Evolutionary conservation across 1,140 invertebrate species (phyloP), one percentile per base, ranked within the genome.

Genomic region (Campodea augens): DNA sequence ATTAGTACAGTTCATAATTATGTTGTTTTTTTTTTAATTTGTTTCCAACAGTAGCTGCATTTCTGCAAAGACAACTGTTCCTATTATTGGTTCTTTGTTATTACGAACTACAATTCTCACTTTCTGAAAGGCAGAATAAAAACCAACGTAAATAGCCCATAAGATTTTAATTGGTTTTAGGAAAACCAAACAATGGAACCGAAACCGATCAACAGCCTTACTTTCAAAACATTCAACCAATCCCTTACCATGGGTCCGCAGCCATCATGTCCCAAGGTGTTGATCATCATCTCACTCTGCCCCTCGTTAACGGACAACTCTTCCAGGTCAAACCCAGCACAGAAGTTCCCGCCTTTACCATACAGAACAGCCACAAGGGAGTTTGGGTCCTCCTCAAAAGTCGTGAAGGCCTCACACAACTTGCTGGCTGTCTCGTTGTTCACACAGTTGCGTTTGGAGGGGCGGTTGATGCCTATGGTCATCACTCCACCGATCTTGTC

Each of bases 271-370:
- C 43, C 48, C 3, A 15, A 4, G 5, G 49, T 38, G 20, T 38
- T 39, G 20, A 47, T 44, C 36, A 47, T 44, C 13, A 19, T 19
- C 21, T 18, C 43, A n/a, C 20, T 21, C 10, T 36, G 4, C 19
- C 32, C 20, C n/a, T 39, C 38, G 2, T 39, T 39, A 3, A 39
- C n/a, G 77, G 65, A 39, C 81, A 73, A 49, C 46, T 67, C 63
- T 23, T 58, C 54, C 38, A 73, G 53, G 64, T 93, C 88, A 60
- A 78, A 86, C 4, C 90, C 90, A 25, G 87, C 75, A 63, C 85
- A 92, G 61, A 95, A 93, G 51, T 78, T 83, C 4, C 88, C 88
- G 37, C 87, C 85, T 57, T 77, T 72, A 22, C 90, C 90, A 66
- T 90, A 75, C 3, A 95, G 64, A 10, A 95, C 73, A 15, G 77